Conservation (phyloP, 2,113 vertebrate genomes). For the Misgurnus anguillicaudatus region DNA sequence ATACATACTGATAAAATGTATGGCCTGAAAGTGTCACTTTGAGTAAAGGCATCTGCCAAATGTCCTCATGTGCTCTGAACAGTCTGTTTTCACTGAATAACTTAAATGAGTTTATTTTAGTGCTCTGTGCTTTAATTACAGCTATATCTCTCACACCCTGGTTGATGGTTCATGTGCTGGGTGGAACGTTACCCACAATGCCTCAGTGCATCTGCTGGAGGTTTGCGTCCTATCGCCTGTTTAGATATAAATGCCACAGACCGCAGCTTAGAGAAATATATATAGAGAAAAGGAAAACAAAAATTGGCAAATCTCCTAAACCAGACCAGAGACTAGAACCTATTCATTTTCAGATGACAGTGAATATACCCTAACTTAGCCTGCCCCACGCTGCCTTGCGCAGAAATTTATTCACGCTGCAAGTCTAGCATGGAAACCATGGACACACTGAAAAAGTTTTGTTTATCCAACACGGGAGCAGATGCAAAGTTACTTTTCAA, state of each 20-base stretch:
- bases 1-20: too few species aligned
- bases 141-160: conserved; percentile 68
- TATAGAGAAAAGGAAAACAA: conserved; percentile 21
- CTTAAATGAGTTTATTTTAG: conserved; percentile 62
- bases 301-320: conserved; percentile 27
- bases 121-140: conserved; percentile 63
- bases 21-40: too few species aligned
- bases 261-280: background rate
- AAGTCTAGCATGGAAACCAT: too few species aligned
- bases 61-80: background rate
- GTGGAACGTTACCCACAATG: conserved; percentile 60
- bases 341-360: conserved; percentile 2
- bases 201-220: conserved; percentile 42
- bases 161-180: conserved; percentile 61
- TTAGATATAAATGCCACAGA: conserved; percentile 44
- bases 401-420: too few species aligned
- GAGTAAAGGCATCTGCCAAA: background rate
- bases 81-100: background rate
- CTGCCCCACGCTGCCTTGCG: too few species aligned
- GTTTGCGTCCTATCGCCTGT: conserved; percentile 35
- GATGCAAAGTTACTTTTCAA: too few species aligned
- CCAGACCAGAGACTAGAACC: conserved; percentile 32
- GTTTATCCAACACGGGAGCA: too few species aligned
- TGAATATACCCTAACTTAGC: background rate
- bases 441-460: too few species aligned